Conservation (phyloP, 1,140 invertebrate species). For the Drosophila kohkoa region DNA sequence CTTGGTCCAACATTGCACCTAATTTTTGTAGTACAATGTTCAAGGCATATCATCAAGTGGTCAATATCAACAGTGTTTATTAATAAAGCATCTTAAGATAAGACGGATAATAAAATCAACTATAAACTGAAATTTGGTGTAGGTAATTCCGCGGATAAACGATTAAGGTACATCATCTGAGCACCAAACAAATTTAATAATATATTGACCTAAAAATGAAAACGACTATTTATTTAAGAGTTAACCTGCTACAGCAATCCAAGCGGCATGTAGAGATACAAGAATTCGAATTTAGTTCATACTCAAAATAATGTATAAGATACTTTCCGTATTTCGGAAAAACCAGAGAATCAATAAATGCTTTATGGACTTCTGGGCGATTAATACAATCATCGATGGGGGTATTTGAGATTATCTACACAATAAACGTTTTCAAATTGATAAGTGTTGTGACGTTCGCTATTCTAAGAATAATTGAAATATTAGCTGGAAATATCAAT, state of each 20-base stretch:
- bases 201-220: no score
- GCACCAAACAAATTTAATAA: no score
- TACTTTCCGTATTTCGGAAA: no score
- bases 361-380: background rate
- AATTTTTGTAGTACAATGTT: conserved; percentile 2
- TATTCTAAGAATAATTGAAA: conserved; percentile 8
- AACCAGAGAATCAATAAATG: background rate
- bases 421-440: conserved; percentile 16
- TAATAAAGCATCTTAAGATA: conserved; percentile 7
- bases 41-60: conserved; percentile 29
- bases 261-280: no score
- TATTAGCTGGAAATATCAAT: conserved; percentile 27
- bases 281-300: no score
- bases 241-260: no score
- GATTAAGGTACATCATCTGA: no score
- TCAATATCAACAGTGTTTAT: conserved; percentile 6
- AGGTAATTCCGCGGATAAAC: no score
- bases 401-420: conserved; percentile 18
- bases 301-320: no score
- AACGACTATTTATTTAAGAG: no score
- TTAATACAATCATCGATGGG: conserved; percentile 2
- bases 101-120: background rate
- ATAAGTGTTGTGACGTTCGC: conserved; percentile 23
- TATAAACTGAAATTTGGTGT: background rate
- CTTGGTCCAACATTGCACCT: background rate